A percentile compares a stretch with the other conserved stretches of the same genome.
Conservation (phyloP, 2,797 vertebrate species). For the Cuculus canorus region DNA sequence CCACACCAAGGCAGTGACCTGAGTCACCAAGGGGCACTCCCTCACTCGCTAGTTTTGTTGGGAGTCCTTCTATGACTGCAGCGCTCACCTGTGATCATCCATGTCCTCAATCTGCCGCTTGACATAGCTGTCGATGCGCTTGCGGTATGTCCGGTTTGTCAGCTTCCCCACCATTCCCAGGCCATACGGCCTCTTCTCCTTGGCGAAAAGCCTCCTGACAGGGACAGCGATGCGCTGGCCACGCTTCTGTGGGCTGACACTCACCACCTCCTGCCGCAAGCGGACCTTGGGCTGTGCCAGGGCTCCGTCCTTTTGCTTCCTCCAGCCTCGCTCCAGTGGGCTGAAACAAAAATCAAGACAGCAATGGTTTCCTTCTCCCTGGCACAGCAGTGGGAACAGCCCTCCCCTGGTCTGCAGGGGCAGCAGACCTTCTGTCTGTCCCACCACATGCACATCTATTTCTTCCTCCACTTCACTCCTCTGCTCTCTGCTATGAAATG, state of each 20-base stretch:
- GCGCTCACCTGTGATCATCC: constrained; percentile 91
- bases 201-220: constrained; percentile 92
- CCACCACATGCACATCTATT: not conserved
- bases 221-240: constrained; percentile 91
- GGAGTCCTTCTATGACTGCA: fast-evolving
- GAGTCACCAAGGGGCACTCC: not conserved
- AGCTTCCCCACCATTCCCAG: constrained; percentile 95
- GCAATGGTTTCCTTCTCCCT: not conserved
- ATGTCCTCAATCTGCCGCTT: constrained; percentile 97
- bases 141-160: constrained; percentile 95
- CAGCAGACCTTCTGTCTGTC: not conserved
- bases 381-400: not conserved
- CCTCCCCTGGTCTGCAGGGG: not conserved
- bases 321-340: constrained; percentile 91
- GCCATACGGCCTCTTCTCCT: constrained; percentile 94
- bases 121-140: constrained; percentile 92
- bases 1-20: fast-evolving
- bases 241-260: constrained; percentile 81
- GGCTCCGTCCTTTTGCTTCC: constrained; percentile 87
- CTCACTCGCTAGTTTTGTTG: fast-evolving
- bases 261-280: constrained; percentile 93
- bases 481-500: not conserved
- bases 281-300: constrained; percentile 87
- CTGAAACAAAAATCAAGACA: constrained; percentile 63
- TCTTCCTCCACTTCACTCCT: not conserved